phyloP scores from a whole-genome alignment of 2,797 vertebrate species.

The Pygocentrus nattereri region DNA sequence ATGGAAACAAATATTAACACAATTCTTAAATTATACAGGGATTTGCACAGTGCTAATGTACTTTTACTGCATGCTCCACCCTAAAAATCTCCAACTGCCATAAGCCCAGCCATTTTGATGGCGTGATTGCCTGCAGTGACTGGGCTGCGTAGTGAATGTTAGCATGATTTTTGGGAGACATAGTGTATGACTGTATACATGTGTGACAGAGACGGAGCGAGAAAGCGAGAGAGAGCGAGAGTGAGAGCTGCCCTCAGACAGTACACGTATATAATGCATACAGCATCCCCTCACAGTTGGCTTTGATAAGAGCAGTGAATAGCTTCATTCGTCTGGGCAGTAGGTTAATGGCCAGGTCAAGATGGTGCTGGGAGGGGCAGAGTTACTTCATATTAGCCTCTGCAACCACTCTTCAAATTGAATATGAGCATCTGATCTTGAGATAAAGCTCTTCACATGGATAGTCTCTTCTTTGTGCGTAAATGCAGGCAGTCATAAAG shows the following conservation, averaged over 20 bases:
- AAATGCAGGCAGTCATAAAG: background rate
- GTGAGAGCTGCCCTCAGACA: no score
- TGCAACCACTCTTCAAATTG: background rate
- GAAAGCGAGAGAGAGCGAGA: slow-evolving; percentile 43
- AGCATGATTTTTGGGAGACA: slow-evolving; percentile 20
- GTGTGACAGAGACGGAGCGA: background rate
- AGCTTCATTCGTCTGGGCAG: slow-evolving; percentile 88
- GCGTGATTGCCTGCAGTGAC: slow-evolving; percentile 23
- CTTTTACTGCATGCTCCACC: background rate
- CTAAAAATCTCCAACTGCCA: slow-evolving; percentile 3
- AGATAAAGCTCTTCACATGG: slow-evolving; percentile 1
- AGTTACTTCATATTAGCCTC: slow-evolving; percentile 35
- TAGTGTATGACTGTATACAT: background rate
- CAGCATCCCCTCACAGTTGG: slow-evolving; percentile 86
- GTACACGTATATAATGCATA: slow-evolving; percentile 88
- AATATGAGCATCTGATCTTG: slow-evolving; percentile 20
- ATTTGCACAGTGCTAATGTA: slow-evolving; percentile 1
- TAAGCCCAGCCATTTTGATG: background rate
- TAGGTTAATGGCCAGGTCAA: slow-evolving; percentile 81
- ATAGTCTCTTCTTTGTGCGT: background rate
- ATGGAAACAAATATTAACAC: background rate
- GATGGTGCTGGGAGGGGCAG: background rate
- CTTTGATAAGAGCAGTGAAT: slow-evolving; percentile 88
- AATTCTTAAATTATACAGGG: background rate
- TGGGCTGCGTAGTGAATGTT: background rate